Percentiles rank a stretch among this genome's conserved stretches.
Conservation (phyloP, 2,113 vertebrate genomes). For the Megaleporinus macrocephalus region DNA sequence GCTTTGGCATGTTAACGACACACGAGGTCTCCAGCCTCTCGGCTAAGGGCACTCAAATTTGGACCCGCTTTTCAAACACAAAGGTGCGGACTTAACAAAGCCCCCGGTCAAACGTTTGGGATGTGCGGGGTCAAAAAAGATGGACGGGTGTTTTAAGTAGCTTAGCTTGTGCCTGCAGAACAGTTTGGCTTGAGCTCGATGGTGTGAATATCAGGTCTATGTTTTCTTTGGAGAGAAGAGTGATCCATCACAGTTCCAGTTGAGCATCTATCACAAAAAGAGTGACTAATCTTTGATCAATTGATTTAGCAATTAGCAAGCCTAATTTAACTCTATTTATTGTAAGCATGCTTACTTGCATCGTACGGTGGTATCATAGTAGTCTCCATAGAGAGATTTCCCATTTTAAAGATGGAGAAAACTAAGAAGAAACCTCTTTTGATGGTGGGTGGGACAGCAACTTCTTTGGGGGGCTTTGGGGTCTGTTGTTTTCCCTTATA, state of each 20-base stretch:
- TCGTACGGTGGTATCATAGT: no score
- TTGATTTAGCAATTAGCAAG: no score
- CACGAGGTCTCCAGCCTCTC: neutral
- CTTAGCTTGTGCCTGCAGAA: neutral
- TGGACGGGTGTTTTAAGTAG: neutral
- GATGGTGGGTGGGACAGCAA: no score
- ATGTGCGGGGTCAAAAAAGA: neutral
- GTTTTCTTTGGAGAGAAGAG: neutral
- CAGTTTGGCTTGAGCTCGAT: neutral
- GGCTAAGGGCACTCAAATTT: neutral
- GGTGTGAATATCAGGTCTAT: neutral
- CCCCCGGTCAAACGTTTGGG: neutral
- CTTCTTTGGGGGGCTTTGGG: no score
- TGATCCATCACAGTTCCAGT: neutral
- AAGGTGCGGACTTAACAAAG: neutral
- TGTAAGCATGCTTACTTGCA: no score
- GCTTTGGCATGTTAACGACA: slow-evolving; percentile 53
- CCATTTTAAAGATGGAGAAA: no score
- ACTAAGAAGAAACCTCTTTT: no score
- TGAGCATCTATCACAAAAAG: no score
- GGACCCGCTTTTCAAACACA: neutral
- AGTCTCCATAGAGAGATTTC: no score
- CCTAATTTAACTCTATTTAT: no score
- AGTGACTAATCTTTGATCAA: no score
- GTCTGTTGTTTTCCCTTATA: no score